Base-by-base conservation (phyloP, 1,140 invertebrate genomes). In the Tetranychus urticae region DNA sequence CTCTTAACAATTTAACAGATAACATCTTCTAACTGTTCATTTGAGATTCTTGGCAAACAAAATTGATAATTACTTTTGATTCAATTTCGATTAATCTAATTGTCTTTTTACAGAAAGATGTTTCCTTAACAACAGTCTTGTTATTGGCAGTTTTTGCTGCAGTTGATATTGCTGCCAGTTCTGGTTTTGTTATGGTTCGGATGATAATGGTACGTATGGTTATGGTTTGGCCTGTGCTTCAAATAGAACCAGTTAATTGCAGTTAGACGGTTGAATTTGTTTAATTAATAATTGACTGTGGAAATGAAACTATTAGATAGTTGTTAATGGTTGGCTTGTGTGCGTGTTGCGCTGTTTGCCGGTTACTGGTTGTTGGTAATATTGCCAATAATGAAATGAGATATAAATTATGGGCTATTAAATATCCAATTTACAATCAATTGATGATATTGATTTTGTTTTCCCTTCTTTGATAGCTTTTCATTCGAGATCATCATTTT, bases 71-170 rank as follows among this genome's bases (percentile, higher is more conserved):
- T 23, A 14, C 14, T 46, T 10, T 10, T 46, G 45, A 14, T 46
- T 46, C 45, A 46, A 46, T 10, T 46, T 46, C 14, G 45, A 46
- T 10, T 46, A 7, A 7, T 46, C 45, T 46, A 7, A 46, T 46
- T 14, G 45, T n/a, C 8, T 50, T 36, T 61, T 56, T 13, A 31
- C 47, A 69, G 68, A 66, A 65, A 31, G 64, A 66, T 8, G 67
- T 69, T 7, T 66, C 67, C 31, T 45, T 69, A 13, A 59, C 65
- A 37, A 69, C 67, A 2, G 65, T 69, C 37, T 52, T 69, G 12
- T 54, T 69, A n/a, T 45, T 69, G 33, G 64, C 68, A 12, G 66
- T 69, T 31, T 69, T 69, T 63, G 68, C 66, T 36, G 68, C 68
- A 1, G 67, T 69, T 13, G 68, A 69, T 56, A 67, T 69, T 36